Evolutionary conservation across 1,140 invertebrate genomes (phyloP).

Genomic region (Paramacrobiotus metropolitanus): DNA sequence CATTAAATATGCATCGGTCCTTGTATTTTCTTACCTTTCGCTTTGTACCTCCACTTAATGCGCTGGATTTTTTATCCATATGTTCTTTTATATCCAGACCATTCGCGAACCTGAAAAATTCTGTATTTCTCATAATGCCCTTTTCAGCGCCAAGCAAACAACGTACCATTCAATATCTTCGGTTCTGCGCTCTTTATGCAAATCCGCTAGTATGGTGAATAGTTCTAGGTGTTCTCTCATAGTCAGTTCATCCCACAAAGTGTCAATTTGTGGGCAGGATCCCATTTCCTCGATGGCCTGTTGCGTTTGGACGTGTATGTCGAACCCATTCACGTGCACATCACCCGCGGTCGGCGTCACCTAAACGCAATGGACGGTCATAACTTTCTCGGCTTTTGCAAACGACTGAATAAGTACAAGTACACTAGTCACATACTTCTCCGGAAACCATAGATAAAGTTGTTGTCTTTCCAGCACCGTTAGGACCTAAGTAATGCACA

Average conservation of each 20-base stretch:
- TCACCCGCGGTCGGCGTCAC: conserved; percentile 15
- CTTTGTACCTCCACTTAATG: conserved; percentile 70
- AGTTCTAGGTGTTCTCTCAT: conserved; percentile 49
- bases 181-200: too few relatives aligned
- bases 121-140: too few relatives aligned
- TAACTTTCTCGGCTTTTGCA: conserved; percentile 13
- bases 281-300: conserved; percentile 45
- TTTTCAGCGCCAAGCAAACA: too few relatives aligned
- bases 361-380: conserved; percentile 4
- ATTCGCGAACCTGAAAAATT: conserved; percentile 38
- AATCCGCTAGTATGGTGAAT: conserved; percentile 50
- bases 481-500: conserved; percentile 58
- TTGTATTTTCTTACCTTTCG: conserved; percentile 33
- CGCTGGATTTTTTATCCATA: conserved; percentile 43
- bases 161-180: too few relatives aligned
- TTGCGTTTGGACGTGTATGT: conserved; percentile 36
- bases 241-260: conserved; percentile 54
- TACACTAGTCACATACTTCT: conserved; percentile 25
- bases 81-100: conserved; percentile 57
- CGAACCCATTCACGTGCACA: conserved; percentile 43
- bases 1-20: neutral
- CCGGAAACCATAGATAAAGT: conserved; percentile 63
- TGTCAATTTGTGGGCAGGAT: conserved; percentile 67
- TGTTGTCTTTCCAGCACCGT: conserved; percentile 19
- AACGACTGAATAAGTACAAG: too few relatives aligned